Conservation (phyloP, 2,113 vertebrate species). For the Brienomyrus longianalis region DNA sequence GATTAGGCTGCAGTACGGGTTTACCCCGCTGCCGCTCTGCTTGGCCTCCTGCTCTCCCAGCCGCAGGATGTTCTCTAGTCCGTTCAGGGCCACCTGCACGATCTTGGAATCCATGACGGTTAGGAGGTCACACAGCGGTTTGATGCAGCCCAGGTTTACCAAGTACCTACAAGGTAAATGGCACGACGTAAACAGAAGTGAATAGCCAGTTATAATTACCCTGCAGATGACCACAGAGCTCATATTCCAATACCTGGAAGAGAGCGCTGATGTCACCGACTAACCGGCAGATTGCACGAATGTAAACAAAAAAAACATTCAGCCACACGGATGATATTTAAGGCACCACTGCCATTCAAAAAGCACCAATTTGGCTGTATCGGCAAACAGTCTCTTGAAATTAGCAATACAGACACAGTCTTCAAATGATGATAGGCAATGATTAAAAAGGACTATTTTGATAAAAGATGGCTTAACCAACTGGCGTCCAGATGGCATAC, state of each 20-base stretch:
- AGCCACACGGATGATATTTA: background rate
- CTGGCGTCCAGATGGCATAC: background rate
- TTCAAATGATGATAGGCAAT: background rate
- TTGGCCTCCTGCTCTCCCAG: constrained; percentile 93
- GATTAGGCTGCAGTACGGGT: constrained; percentile 92
- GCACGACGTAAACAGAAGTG: background rate
- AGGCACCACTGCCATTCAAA: background rate
- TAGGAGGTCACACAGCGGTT: constrained; percentile 88
- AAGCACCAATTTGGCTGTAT: background rate
- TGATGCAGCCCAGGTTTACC: constrained; percentile 91
- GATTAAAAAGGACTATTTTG: background rate
- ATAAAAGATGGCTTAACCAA: background rate
- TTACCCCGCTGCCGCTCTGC: constrained; percentile 77
- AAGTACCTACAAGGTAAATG: constrained; percentile 67
- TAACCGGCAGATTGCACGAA: background rate
- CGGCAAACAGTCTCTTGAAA: background rate
- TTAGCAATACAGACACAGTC: background rate
- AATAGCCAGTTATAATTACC: background rate
- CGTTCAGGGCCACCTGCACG: constrained; percentile 88
- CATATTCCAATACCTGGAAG: background rate
- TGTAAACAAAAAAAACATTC: background rate
- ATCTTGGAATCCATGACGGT: constrained; percentile 99
- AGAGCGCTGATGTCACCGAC: background rate
- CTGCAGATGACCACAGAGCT: background rate
- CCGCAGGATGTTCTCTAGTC: constrained; percentile 89